phyloP scores from a whole-genome alignment of 1,140 invertebrate genomes.

The Brachionus paranguensis region DNA sequence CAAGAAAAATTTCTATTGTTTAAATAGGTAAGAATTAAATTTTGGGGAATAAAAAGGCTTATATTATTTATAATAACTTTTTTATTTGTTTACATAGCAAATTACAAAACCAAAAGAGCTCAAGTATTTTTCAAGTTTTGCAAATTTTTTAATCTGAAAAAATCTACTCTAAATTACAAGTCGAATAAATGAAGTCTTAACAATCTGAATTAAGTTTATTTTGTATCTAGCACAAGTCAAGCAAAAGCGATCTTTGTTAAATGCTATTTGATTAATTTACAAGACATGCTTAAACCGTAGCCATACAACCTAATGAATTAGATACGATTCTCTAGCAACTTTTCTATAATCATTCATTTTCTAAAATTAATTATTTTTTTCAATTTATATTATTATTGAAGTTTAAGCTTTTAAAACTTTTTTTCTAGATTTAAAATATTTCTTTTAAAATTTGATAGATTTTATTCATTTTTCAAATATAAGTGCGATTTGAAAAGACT shows the following conservation, averaged over 20 bases:
- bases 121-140: not conserved
- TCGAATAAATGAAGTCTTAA: not conserved
- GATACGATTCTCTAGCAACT: not conserved
- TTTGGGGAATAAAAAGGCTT: not conserved
- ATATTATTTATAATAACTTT: not conserved
- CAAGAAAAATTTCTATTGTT: not conserved
- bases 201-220: not conserved
- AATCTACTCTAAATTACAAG: not conserved
- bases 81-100: not conserved
- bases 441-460: not conserved
- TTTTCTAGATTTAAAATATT: not conserved
- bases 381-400: not conserved
- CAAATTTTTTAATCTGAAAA: not conserved
- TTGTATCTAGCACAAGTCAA: not conserved
- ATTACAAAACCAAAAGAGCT: not conserved
- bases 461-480: not conserved
- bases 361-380: not conserved
- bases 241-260: not conserved
- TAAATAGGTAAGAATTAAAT: not conserved
- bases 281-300: not conserved
- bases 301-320: not conserved
- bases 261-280: not conserved
- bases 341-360: not conserved
- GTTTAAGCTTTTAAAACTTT: not conserved
- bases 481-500: constrained; percentile 1